Evolutionary conservation across 2,113 vertebrate genomes (phyloP), one percentile per base, ranked within the genome.

Genomic region (Anoura caudifer): DNA sequence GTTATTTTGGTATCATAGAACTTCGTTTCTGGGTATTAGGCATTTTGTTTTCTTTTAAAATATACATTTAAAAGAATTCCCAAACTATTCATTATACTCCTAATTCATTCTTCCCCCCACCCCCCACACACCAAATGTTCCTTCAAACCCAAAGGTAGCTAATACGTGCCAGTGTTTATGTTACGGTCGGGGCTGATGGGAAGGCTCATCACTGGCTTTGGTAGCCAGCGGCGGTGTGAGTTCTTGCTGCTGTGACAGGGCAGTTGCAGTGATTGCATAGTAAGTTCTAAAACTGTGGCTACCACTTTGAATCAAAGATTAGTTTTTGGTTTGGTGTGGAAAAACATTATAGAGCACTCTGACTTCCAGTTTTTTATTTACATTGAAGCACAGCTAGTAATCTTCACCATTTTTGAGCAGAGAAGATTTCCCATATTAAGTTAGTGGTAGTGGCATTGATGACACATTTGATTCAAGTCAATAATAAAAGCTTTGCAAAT

Each of bases 391-490:
- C 38, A 87, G 59, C 41, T 76, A 63, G 47, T 92, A 10, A 92
- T 70, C 84, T 92, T 90, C 22, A 65, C 9, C 52, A 56, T 91
- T 54, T 96, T 80, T 52, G 20, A 96, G 19, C 79, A 84, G 67
- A 82, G 26, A 70, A 81, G 20, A 70, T 86, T 73, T 81, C 47
- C 20, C 14, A 13, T 79, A 54, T 50, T 77, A 67, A 84, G 28
- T 86, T 86, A 47, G 14, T 69, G 38, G 15, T 83, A 76, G 52
- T 91, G 45, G 81, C 50, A 47, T 43, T 87, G 13, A 9, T 87
- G 76, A 89, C 22, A 38, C 28, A 56, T 82, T 91, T 95, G 36
- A 93, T 76, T 94, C 59, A 90, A 92, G 81, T 73, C 91, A 61
- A 67, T 88, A 80, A 95, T 91, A 91, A 83, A 77, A 26, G 36